phyloP scores from a whole-genome alignment of 2,888 invertebrate genomes.

The Silvanus unidentatus region DNA sequence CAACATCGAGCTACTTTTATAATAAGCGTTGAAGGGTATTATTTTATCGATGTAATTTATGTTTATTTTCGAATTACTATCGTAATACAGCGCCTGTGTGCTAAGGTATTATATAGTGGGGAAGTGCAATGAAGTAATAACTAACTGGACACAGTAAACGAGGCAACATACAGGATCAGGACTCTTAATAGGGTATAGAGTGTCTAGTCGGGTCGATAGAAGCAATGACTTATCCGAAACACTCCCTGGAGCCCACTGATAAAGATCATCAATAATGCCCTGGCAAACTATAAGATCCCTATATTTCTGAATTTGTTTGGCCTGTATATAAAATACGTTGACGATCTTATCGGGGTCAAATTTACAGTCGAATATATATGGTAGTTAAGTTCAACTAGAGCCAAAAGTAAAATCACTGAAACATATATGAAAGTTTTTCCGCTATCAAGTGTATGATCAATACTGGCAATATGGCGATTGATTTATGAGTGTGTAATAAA shows the following conservation, averaged over 20 bases:
- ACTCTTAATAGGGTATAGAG: constrained; percentile 35
- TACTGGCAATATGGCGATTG: too few relatives aligned
- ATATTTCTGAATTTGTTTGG: constrained; percentile 25
- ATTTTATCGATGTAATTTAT: too few relatives aligned
- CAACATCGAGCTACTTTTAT: too few relatives aligned
- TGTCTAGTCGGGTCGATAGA: constrained; percentile 27
- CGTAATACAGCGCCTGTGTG: background rate
- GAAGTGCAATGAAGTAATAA: constrained; percentile 7
- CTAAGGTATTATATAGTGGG: background rate
- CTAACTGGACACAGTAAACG: constrained; percentile 15
- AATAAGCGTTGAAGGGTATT: too few relatives aligned
- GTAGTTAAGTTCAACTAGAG: too few relatives aligned
- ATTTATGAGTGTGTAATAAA: too few relatives aligned
- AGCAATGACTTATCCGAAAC: constrained; percentile 34
- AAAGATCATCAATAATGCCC: constrained; percentile 35
- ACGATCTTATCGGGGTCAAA: constrained; percentile 11
- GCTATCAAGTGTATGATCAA: too few relatives aligned
- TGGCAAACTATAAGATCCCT: constrained; percentile 19
- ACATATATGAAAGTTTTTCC: too few relatives aligned
- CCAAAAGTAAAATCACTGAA: too few relatives aligned
- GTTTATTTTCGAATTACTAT: too few relatives aligned
- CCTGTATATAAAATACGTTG: constrained; percentile 12
- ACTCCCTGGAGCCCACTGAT: constrained; percentile 30
- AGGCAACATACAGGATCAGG: constrained; percentile 24
- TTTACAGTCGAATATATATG: background rate